Evolutionary conservation across 2,113 vertebrate species (phyloP), one percentile per base, ranked within the genome.

Genomic region (Hypanus sabinus): DNA sequence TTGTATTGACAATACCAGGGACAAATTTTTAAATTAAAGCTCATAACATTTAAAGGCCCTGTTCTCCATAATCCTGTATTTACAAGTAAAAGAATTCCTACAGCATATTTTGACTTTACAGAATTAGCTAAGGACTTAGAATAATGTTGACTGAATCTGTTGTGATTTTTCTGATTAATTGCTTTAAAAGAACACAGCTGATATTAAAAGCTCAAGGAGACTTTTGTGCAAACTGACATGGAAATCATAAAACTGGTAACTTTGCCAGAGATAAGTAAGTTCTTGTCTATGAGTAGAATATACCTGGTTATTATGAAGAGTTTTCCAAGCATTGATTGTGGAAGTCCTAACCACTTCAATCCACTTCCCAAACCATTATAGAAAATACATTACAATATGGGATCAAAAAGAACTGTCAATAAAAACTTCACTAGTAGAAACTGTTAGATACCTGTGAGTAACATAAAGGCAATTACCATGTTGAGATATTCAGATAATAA

Each of bases 11-110:
- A 73, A 93, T 75, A 55, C 68, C 68, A 73, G 22, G 60, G 90
- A 75, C 88, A 70, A 91, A 70, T 22, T 22, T 75, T 93, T 73
- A 93, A 93, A 93, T 73, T 70, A 93, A 93, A 73, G 36, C 91
- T 73, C 91, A 46, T 55, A 93, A 93, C 68, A 38, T 73, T 93
- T 93, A 93, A 93, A 93, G 91, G 91, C 70, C 65, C 24, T 75
- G 36, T 75, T 93, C 91, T 93, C 70, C 73, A 93, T 93, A 75
- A 55, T 55, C 22, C 70, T 24, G 46, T 12, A 30, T 36, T 75
- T 38, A 10, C 60, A 90, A 73, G 71, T 71, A 55, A 93, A 71
- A 9, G 38, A 75, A 73, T 38, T 55, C 36, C 91, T 10, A 73
- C 68, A 71, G 16, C 36, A 93, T 36, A 93, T 33, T 65, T 22